phyloP scores from a whole-genome alignment of 1,140 invertebrate species.

The Triops cancriformis region DNA sequence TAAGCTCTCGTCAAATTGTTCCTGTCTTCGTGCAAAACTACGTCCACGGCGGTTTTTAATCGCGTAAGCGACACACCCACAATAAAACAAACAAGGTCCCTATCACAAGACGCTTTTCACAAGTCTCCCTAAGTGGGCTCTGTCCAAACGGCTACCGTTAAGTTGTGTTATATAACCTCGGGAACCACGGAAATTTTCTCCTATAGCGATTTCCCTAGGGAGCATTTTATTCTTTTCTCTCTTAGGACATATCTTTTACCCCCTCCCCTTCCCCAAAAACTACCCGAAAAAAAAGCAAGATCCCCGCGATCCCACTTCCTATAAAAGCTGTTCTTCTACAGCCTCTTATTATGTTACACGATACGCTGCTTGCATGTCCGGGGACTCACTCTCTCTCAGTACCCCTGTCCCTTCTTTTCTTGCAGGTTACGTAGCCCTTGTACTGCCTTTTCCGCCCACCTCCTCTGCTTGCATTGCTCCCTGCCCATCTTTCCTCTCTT shows the following conservation, averaged over 20 bases:
- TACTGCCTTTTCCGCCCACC: too few relatives aligned
- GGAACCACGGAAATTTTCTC: background rate
- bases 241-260: background rate
- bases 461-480: too few relatives aligned
- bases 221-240: background rate
- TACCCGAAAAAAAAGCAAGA: background rate
- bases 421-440: too few relatives aligned
- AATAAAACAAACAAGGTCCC: too few relatives aligned
- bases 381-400: background rate
- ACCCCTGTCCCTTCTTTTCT: too few relatives aligned
- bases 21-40: too few relatives aligned
- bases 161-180: background rate
- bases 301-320: background rate
- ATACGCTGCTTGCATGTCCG: background rate
- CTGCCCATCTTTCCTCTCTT: too few relatives aligned
- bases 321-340: constrained; percentile 5
- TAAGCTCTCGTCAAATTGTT: too few relatives aligned
- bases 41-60: too few relatives aligned
- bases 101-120: too few relatives aligned
- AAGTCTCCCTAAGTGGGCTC: background rate
- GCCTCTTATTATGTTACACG: constrained; percentile 10
- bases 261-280: too few relatives aligned
- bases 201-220: background rate
- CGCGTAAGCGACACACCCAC: too few relatives aligned
- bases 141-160: background rate